Base-by-base conservation (phyloP, 2,888 invertebrate species). In the Hecatera dysodea region DNA sequence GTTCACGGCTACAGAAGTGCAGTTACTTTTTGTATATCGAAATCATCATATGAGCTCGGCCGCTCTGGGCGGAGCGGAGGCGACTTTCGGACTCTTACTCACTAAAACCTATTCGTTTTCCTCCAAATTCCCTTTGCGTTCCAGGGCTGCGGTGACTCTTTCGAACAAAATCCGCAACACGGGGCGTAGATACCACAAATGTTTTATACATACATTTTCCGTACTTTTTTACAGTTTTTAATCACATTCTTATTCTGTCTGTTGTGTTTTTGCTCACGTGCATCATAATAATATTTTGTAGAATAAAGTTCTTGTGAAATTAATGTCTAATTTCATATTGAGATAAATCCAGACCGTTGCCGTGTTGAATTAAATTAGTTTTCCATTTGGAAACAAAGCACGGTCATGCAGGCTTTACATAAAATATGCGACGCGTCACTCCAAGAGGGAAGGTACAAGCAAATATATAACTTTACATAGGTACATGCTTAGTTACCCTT, bases 361-460 rank as follows among this genome's bases (percentile, higher is more conserved):
- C 9, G 77, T 57, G 70, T 61, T 50, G 67, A 65, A 80, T 67
- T 79, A 72, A 65, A 65, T 72, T 55, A 57, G 71, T 77, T 70
- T 69, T 81, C 57, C 29, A 65, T 74, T 69, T 67, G 27, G 15
- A 67, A 64, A 73, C 68, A 66, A 65, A 68, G 57, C 67, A 48
- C 53, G 52, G 75, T 36, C 52, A 24, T 8, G 24, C 15, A 22
- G 39, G 39, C 19, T 75, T 63, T 63, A 53, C 39, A 67, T 80
- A 44, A 80, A 75, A 76, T 72, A 72, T 78, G 72, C 53, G 24
- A 75, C 57, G 59, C 52, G 42, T 57, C 60, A 52, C 50, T 44
- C 39, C 22, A 12, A 24, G 46, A 39, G n/a, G 33, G 42, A n/a
- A 46, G 19, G 29, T 24, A 42, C 22, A 29, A 1, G 39, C n/a